Evolutionary conservation across 2,113 vertebrate genomes (phyloP).

Genomic region (Notarius lentiginosus): DNA sequence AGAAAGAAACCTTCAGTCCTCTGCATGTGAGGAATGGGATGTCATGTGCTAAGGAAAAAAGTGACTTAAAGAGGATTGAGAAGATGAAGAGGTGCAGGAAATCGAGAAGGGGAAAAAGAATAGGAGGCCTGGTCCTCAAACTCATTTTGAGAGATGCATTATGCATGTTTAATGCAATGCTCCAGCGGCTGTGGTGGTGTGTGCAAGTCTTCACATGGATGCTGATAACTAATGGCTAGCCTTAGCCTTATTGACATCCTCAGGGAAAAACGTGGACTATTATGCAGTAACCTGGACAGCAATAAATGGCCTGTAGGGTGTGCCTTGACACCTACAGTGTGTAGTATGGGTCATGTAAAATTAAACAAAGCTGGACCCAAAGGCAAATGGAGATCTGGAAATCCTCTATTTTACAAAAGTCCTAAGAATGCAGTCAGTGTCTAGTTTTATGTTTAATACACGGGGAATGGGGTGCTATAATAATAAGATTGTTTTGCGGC

Average conservation of each 20-base stretch:
- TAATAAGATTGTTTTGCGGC: not conserved
- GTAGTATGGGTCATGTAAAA: conserved; percentile 3
- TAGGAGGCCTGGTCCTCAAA: conserved; percentile 38
- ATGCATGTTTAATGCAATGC: conserved; percentile 45
- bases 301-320: conserved; percentile 4
- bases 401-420: conserved; percentile 8
- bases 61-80: conserved; percentile 20
- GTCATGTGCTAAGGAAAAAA: not conserved
- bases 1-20: conserved; percentile 22
- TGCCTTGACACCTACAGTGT: not conserved
- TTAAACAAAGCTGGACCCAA: conserved; percentile 9
- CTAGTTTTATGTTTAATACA: conserved; percentile 6
- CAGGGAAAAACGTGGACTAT: conserved; percentile 12
- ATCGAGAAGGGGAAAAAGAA: conserved; percentile 50
- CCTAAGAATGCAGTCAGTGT: not conserved
- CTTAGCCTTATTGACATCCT: conserved; percentile 16
- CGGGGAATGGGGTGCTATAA: not conserved
- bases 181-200: not conserved
- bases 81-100: conserved; percentile 6
- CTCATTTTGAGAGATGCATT: conserved; percentile 23
- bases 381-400: not conserved
- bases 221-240: conserved; percentile 34
- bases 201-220: not conserved
- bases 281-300: conserved; percentile 16
- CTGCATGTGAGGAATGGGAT: conserved; percentile 35